Evolutionary conservation across 2,797 vertebrate genomes (phyloP), one percentile per base, ranked within the genome.

Genomic region (Podarcis lilfordi): DNA sequence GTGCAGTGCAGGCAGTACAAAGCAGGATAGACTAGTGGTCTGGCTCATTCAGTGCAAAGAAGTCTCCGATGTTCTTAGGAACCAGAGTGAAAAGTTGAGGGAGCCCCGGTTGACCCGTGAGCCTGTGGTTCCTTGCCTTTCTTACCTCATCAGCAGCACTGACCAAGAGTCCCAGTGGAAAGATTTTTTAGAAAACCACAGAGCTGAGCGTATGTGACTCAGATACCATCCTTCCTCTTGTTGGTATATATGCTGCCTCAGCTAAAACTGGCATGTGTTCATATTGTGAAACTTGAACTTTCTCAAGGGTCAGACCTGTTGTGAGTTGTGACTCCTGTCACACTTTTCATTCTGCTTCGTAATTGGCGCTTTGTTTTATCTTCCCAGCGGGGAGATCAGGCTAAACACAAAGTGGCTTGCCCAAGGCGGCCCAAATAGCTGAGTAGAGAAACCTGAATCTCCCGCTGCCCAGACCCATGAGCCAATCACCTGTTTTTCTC

Each of bases 181-280:
- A 76, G 71, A 15, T 7, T 79, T 7, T 79, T 71, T 27, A 78
- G 59, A 66, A 76, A 85, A 59, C 78, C 83, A 89, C 40, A 15
- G 32, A n/a, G 13, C 50, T 27, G 71, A 76, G 43, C 37, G 21
- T 23, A 74, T 85, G 50, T 55, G 78, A 85, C 32, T 85, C 88
- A 76, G 71, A 19, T 9, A n/a, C 25, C 71, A 66, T 81, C 71
- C 87, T 86, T 89, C 64, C 86, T 86, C 50, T 88, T 80, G 72
- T 37, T 59, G 45, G 40, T 17, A 89, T 81, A 89, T 85, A 64
- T 89, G 84, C 88, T 86, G 80, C 15, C 71, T 93, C 91, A 92
- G 93, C 93, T 90, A 86, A 88, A 93, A 92, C 88, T 88, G 76
- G 82, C 68, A 45, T 21, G 83, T 66, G 79, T 74, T 74, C 55